phyloP scores from a whole-genome alignment of 1,140 invertebrate species.

The Platyscapa corneri region DNA sequence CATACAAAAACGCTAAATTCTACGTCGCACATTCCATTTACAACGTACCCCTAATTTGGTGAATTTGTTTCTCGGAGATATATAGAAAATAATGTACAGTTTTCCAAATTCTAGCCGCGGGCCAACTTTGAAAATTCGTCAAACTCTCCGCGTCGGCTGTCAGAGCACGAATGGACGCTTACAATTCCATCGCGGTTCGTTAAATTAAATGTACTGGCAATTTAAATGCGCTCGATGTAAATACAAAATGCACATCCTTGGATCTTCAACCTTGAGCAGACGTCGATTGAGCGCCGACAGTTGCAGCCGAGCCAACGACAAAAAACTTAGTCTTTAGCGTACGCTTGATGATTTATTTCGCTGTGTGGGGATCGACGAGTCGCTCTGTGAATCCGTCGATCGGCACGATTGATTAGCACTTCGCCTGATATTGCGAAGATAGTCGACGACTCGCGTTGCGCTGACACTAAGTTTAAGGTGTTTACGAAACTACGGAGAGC shows the following conservation, averaged over 20 bases:
- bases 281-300: not conserved
- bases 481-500: conserved; percentile 47
- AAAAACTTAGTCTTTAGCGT: not conserved
- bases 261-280: not conserved
- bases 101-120: not conserved
- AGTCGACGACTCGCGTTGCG: not conserved
- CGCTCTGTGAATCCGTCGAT: not conserved
- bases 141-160: not conserved
- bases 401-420: not conserved
- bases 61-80: not conserved
- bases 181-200: not conserved
- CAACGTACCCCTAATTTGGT: conserved; percentile 47
- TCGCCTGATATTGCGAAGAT: not conserved
- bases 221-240: not conserved
- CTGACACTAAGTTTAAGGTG: not conserved
- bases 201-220: not conserved
- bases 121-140: not conserved
- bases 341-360: not conserved
- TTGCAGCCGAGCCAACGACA: not conserved
- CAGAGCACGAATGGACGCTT: not conserved
- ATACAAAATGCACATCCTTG: not conserved
- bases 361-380: not conserved
- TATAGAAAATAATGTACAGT: conserved; percentile 39
- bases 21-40: conserved; percentile 20
- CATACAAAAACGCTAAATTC: conserved; percentile 55